Percentiles rank a stretch among this genome's conserved stretches.
These are phyloP conservation scores for Drosophila nr. perissopoda DNA, from an alignment of 2,888 invertebrate genomes.

Conservation along the genomic window DNA sequence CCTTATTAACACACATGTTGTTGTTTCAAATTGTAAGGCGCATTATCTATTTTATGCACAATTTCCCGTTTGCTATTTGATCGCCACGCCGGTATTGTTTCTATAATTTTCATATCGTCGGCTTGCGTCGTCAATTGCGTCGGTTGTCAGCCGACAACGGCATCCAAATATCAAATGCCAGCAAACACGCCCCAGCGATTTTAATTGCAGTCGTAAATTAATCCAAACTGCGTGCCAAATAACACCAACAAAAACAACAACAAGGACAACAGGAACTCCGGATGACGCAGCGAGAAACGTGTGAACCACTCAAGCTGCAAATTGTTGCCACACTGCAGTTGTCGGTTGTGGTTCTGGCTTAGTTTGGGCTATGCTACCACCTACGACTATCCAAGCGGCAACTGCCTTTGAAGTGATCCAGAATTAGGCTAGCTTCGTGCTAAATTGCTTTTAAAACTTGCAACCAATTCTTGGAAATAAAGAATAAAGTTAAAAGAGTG, in stretches of 20 bases:
- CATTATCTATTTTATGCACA: slow-evolving; percentile 76
- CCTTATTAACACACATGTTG: slow-evolving; percentile 61
- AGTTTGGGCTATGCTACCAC: slow-evolving; percentile 14
- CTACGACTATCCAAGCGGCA: slow-evolving; percentile 35
- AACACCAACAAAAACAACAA: slow-evolving; percentile 41
- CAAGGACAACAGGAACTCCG: slow-evolving; percentile 14
- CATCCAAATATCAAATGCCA: slow-evolving; percentile 35
- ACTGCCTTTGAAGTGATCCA: slow-evolving; percentile 39
- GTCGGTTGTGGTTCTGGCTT: slow-evolving; percentile 38
- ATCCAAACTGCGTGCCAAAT: slow-evolving; percentile 76
- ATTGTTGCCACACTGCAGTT: slow-evolving; percentile 56
- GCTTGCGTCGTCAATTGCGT: slow-evolving; percentile 34
- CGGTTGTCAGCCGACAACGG: slow-evolving; percentile 37
- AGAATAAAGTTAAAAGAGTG: background rate
- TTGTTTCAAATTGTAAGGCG: slow-evolving; percentile 55
- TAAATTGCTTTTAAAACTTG: background rate
- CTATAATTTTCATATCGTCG: slow-evolving; percentile 24
- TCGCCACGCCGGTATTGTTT: slow-evolving; percentile 26
- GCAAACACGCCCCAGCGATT: slow-evolving; percentile 58
- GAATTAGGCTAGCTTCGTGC: slow-evolving; percentile 61
- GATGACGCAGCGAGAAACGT: slow-evolving; percentile 57
- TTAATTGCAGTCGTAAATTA: slow-evolving; percentile 84
- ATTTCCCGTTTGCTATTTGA: slow-evolving; percentile 72
- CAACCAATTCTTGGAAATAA: background rate
- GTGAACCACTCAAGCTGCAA: slow-evolving; percentile 73